Base-by-base conservation (phyloP, 1,140 invertebrate species). In the Drosophila kikkawai region DNA sequence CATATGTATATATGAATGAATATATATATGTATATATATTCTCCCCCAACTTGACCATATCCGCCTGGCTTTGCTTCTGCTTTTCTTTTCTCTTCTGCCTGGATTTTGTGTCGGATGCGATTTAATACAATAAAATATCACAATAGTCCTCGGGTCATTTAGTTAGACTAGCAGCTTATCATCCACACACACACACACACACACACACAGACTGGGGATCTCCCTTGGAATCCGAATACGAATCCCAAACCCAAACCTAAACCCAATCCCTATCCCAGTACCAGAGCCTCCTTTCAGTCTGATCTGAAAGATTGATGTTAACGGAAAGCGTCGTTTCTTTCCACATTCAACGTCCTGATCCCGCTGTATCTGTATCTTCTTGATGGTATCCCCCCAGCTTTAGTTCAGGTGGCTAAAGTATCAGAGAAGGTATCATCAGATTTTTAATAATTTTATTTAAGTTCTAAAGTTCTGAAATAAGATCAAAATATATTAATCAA, bases 61-160 rank as follows among this genome's bases (percentile, higher is more conserved):
- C 59, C 80, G 69, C 65, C 79, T 70, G 36, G 50, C 37, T 48
- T 19, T 65, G 56, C 59, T 65, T 41, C 44, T 60, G 19, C n/a
- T 56, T 26, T 56, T 55, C 29, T 60, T 39, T 19, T 63, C 34
- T 36, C 55, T 17, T 56, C 69, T 76, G 37, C 61, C 22, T 13
- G 9, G 29, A 36, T 29, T 15, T 41, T 90, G 70, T 91, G 79
- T 91, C 88, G 88, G 88, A 90, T 91, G 86, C 82, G 86, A 91
- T 91, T 91, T 92, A 76, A 90, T 88, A 75, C 86, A 92, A 92
- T 92, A 80, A 91, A 92, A 92, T 88, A 92, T 91, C 91, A 92
- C 80, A 91, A 92, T 92, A 91, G 91, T 91, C 86, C 86, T 91
- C 81, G 66, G 91, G 86, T 91, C 91, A 92, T 91, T 88, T 91